Evolutionary conservation across 2,888 invertebrate genomes (phyloP).

Genomic region (Cheilosia impressa): DNA sequence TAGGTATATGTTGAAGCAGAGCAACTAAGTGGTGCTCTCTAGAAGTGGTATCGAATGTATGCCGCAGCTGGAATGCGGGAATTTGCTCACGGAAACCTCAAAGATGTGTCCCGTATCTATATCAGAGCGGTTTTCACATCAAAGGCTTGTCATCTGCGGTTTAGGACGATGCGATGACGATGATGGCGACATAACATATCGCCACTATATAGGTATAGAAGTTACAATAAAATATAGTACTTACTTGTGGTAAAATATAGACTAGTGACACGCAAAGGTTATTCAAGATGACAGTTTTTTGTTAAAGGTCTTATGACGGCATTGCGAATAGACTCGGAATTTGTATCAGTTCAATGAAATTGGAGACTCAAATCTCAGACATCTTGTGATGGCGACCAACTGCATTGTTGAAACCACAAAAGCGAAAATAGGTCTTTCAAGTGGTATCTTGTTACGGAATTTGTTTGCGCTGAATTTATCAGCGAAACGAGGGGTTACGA

Average conservation of each 20-base stretch:
- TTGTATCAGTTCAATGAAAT: conserved; percentile 36
- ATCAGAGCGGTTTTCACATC: conserved; percentile 43
- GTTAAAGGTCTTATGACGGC: conserved; percentile 27
- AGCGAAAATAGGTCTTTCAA: background rate
- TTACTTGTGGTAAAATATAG: conserved; percentile 17
- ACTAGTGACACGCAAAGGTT: conserved; percentile 56
- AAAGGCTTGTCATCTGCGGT: conserved; percentile 64
- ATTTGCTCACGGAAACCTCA: conserved; percentile 66
- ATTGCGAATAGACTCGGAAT: conserved; percentile 39
- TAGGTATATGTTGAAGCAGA: conserved; percentile 46
- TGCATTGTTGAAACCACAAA: conserved; percentile 20
- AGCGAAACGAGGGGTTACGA: background rate
- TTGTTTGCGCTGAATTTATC: background rate
- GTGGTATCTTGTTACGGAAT: conserved; percentile 2
- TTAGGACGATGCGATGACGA: conserved; percentile 22
- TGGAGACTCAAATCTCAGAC: conserved; percentile 17
- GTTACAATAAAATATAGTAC: conserved; percentile 36
- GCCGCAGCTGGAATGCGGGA: conserved; percentile 53
- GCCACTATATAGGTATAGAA: conserved; percentile 32
- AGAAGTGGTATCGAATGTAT: conserved; percentile 59
- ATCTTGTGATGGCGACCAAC: conserved; percentile 9
- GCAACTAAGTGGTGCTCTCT: conserved; percentile 39
- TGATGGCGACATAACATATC: conserved; percentile 30
- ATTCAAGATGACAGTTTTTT: conserved; percentile 38
- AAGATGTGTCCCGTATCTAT: conserved; percentile 54